A percentile compares a stretch with the other conserved stretches of the same genome.
Evolutionary conservation across 2,888 invertebrate species (phyloP).

Genomic region (Apoda limacodes): DNA sequence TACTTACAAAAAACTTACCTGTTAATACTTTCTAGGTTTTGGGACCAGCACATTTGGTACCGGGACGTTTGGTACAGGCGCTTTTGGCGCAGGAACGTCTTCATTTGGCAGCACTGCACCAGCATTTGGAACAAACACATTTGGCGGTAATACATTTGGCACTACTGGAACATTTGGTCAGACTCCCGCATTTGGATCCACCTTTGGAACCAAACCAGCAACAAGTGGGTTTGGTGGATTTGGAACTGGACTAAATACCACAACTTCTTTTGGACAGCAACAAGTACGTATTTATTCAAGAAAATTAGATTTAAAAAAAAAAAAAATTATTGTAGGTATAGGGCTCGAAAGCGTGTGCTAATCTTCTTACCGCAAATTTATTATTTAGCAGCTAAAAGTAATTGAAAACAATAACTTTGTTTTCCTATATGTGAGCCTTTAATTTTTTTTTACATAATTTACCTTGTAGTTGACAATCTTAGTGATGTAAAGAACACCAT

Average conservation of each 20-base stretch:
- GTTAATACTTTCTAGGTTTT: constrained; percentile 33
- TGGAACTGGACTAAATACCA: constrained; percentile 50
- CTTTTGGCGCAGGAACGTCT: constrained; percentile 40
- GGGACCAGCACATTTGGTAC: constrained; percentile 33
- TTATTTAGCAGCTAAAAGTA: too few relatives aligned
- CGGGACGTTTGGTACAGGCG: constrained; percentile 36
- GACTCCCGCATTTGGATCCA: constrained; percentile 49
- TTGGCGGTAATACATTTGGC: constrained; percentile 45
- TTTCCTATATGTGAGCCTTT: too few relatives aligned
- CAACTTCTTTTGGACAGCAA: constrained; percentile 55
- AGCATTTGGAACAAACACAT: constrained; percentile 42
- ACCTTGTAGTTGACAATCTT: too few relatives aligned
- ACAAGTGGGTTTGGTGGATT: constrained; percentile 59
- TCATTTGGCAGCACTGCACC: constrained; percentile 36
- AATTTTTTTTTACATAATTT: too few relatives aligned
- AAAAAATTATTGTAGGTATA: background rate
- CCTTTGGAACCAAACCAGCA: constrained; percentile 58
- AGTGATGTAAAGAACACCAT: too few relatives aligned
- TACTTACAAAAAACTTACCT: too few relatives aligned
- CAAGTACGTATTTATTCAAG: constrained; percentile 28
- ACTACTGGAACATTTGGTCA: constrained; percentile 32
- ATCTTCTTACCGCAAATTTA: too few relatives aligned
- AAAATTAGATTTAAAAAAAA: background rate
- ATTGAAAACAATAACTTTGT: too few relatives aligned
- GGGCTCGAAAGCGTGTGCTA: too few relatives aligned